phyloP scores from a whole-genome alignment of 1,140 invertebrate genomes.

The Drosophila tristis region DNA sequence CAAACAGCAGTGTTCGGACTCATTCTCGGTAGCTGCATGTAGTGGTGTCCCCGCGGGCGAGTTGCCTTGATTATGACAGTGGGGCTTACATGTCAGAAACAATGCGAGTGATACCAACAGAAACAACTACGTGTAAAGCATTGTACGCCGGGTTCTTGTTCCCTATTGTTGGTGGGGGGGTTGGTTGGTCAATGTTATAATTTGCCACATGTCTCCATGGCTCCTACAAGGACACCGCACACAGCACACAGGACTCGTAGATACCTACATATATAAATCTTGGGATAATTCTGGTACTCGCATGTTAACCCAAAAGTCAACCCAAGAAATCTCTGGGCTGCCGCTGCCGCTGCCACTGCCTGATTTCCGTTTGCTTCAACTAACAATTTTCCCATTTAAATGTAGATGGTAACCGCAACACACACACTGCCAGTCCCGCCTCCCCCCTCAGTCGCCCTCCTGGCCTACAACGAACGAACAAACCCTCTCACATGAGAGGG shows the following conservation, averaged over 20 bases:
- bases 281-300: constrained; percentile 22
- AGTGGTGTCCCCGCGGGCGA: constrained; percentile 45
- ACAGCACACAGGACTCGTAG: constrained; percentile 30
- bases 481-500: constrained; percentile 26
- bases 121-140: constrained; percentile 23
- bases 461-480: neutral
- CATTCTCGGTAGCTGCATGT: constrained; percentile 2
- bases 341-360: constrained; percentile 22
- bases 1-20: constrained; percentile 9
- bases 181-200: constrained; percentile 61
- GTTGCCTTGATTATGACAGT: constrained; percentile 70
- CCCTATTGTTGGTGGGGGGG: no score
- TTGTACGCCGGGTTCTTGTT: constrained; percentile 34
- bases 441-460: neutral
- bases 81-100: constrained; percentile 54
- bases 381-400: constrained; percentile 56
- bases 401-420: constrained; percentile 18
- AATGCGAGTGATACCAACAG: constrained; percentile 16
- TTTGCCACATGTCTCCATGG: constrained; percentile 51
- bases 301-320: constrained; percentile 8
- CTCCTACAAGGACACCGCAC: constrained; percentile 38
- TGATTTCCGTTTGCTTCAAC: constrained; percentile 52
- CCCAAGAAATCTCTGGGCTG: constrained; percentile 23
- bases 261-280: constrained; percentile 24
- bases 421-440: neutral